Evolutionary conservation across 1,140 invertebrate species (phyloP), one percentile per base, ranked within the genome.

Genomic region (Hylyphantes graminicola): DNA sequence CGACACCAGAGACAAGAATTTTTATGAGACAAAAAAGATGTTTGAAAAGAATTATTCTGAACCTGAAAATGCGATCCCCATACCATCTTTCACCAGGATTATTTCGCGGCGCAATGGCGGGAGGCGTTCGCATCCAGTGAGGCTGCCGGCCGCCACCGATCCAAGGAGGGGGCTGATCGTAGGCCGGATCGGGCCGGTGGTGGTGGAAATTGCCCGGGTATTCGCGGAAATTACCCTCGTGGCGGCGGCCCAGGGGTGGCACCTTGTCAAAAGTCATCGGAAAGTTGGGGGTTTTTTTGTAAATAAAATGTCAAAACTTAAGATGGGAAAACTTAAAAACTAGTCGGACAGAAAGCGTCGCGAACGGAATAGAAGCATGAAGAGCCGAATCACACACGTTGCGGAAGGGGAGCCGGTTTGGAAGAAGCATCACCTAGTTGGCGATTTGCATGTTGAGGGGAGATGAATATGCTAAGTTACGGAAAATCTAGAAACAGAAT

Each of bases 261-360:
- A 83, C 80, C 67, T 83, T 83, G 19, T 83, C 80, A 75, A 83
- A 83, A 54, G 80, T 83, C 80, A 83, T 83, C 12, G 35, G 77
- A 80, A 70, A 21, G 5, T 1, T 35, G 1, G 11, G 8, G 10
- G 50, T 7, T 35, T 35, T n/a, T 15, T 70, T 70, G 7, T 35
- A 15, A 70, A 67, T 67, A 67, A 19, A 35, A 35, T 35, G 5
- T 35, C 35, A 35, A 35, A 35, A 35, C 35, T 35, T 35, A 35
- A 35, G 35, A 35, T 35, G 35, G 35, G 35, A 35, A 35, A 35
- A 35, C 35, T 35, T 35, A 35, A 35, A 35, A 35, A 35, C 35
- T 35, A 35, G 35, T 35, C 11, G 21, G 19, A n/a, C 64, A 21
- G 19, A 11, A 50, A 11, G 67, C 67, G 21, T 15, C 35, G 17